Evolutionary conservation across 2,888 invertebrate species (phyloP), one percentile per base, ranked within the genome.

Genomic region (Byasa hedistus): DNA sequence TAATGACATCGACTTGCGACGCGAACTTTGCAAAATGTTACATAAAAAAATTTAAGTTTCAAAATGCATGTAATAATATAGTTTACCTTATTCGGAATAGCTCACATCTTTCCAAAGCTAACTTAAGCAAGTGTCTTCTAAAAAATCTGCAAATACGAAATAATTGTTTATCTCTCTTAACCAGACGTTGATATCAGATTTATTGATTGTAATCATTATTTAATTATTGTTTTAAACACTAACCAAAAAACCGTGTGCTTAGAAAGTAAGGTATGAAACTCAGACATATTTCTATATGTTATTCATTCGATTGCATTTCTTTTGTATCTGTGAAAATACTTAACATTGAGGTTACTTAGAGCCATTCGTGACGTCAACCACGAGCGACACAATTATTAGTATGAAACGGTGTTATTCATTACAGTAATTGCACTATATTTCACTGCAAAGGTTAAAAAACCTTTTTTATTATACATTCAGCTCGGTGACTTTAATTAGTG

Each of bases 381-480:
- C 56, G 15, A 15, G 32, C 51, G 19, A 36, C 32, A 32, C 3
- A 48, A 44, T 51, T 64, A 51, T 57, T 32, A 57, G 57, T 17
- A 57, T 57, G 36, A 32, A 24, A 17, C 57, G 21, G 17, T 51
- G 27, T 51, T 51, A 64, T 64, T 57, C 36, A 64, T 64, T 57
- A 64, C 27, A 52, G 52, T 64, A 57, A 64, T 57, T 57, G 63
- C 57, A 64, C 52, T 23, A 57, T 22, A 57, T 57, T 64, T 32
- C 51, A 57, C 51, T 32, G 57, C 12, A 64, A 57, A 57, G 36
- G 63, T 64, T 64, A 51, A 64, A 57, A 64, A 64, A 64, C 63
- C 55, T 57, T 27, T 63, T 36, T 51, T 48, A 48, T 36, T 23
- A 44, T 57, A 64, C 52, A 27, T 44, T 48, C 27, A 51, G n/a